Percentiles rank a stretch among this genome's conserved stretches.
These are phyloP conservation scores for Tolypeutes matacus DNA, from an alignment of 2,797 vertebrate genomes.

Conservation along the genomic window DNA sequence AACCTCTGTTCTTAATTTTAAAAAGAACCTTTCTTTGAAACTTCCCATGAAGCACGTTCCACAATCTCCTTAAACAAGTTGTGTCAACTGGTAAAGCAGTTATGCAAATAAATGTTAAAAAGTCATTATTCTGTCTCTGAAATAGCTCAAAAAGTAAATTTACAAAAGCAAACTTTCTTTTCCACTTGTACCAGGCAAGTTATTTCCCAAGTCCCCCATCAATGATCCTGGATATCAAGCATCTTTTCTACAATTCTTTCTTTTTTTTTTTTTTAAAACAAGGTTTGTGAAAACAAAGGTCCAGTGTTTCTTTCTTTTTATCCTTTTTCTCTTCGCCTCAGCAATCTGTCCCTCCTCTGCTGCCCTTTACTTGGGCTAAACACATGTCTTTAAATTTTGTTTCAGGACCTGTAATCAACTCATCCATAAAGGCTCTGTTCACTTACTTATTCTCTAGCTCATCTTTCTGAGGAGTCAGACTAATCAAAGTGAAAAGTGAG, in stretches of 20 bases:
- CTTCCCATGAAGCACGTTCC: background rate
- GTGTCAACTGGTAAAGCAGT: background rate
- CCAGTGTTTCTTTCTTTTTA: background rate
- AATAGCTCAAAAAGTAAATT: background rate
- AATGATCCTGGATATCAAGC: background rate
- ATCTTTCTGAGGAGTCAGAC: background rate
- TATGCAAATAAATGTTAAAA: background rate
- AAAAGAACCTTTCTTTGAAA: background rate
- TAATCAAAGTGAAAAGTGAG: background rate
- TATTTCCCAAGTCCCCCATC: background rate
- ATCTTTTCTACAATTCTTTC: too few species aligned
- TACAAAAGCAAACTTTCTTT: background rate
- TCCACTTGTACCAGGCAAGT: background rate
- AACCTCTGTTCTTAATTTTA: background rate
- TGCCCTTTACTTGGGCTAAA: background rate
- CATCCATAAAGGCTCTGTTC: background rate
- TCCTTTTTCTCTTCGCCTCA: too few species aligned
- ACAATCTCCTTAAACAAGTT: background rate
- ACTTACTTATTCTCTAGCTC: background rate
- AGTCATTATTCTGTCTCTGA: background rate
- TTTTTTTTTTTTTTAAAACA: background rate
- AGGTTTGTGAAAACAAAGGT: background rate
- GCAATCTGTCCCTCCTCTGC: background rate
- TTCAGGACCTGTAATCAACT: background rate
- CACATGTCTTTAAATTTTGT: background rate